These are phyloP conservation scores for Mimas tiliae DNA, from an alignment of 2,888 invertebrate genomes.

Conservation along the genomic window DNA sequence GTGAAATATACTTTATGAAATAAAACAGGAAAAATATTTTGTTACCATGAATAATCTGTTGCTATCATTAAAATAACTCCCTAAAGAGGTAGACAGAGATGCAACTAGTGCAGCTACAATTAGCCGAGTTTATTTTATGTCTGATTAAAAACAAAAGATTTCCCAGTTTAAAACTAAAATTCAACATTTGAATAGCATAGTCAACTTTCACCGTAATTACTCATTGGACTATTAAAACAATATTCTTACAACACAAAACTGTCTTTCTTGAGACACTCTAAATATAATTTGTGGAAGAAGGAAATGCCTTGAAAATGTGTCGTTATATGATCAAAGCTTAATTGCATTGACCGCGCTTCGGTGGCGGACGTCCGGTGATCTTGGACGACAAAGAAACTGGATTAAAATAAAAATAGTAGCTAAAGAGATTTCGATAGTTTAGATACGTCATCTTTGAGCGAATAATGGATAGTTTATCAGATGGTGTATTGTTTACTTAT, in stretches of 20 bases:
- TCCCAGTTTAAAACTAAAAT: constrained; percentile 1
- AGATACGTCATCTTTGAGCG: constrained; percentile 8
- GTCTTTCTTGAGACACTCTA: constrained; percentile 29
- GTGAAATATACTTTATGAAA: no score
- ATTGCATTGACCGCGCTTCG: constrained; percentile 76
- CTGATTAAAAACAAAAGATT: no score
- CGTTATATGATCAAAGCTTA: constrained; percentile 80
- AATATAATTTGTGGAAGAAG: constrained; percentile 46
- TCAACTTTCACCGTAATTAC: no score
- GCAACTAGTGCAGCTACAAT: no score
- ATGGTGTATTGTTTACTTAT: neutral
- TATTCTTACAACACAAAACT: neutral
- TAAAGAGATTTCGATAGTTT: constrained; percentile 32
- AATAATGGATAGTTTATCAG: neutral
- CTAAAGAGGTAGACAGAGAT: no score
- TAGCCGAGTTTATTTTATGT: no score
- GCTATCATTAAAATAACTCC: no score
- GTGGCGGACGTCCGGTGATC: constrained; percentile 72
- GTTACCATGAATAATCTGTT: no score
- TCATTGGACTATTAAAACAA: neutral
- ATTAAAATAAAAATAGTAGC: constrained; percentile 73
- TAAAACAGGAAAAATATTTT: no score
- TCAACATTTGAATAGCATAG: no score
- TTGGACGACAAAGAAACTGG: constrained; percentile 70
- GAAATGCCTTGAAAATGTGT: constrained; percentile 70